Base-by-base conservation (phyloP, 1,140 invertebrate species). In the Drosophila equinoxialis region DNA sequence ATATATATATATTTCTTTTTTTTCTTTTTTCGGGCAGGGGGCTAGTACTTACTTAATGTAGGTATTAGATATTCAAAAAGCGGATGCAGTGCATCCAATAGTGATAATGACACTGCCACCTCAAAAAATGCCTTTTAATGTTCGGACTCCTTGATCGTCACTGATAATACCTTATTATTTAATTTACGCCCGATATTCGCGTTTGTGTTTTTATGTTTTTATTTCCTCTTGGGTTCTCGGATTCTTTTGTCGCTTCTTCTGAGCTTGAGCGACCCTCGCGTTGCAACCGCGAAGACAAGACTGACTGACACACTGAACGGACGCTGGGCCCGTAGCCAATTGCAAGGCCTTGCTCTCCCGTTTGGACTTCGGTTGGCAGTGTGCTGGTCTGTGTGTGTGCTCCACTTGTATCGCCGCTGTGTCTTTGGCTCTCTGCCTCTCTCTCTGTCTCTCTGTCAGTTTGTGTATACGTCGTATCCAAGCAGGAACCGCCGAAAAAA, bases 251-350 rank as follows among this genome's bases (percentile, higher is more conserved):
- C 45, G 45, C 17, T 51, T 51, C 45, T 51, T 51, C 45, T 51
- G 62, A 58, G 70, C 39, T 78, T 68, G 37, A 55, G 35, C 68
- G 72, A 74, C 83, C 83, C 77, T 75, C 69, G 59, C 71, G 81
- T 71, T 87, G 83, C 83, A 87, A 77, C 82, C 75, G 75, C 79
- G 57, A 83, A 86, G 76, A 87, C 59, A 83, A 86, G 76, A 87
- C 79, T 82, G 83, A 86, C 73, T 86, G 83, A 87, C 81, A 76
- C 73, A 76, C 60, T 78, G 74, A 77, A 75, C 72, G 68, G 57
- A 41, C 30, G 33, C 62, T 60, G 73, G 73, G 73, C 73, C 68
- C 68, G 71, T 71, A 55, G 17, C 51, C 61, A 51, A 51, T 71
- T 51, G 62, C 39, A 71, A 66, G 65, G 60, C 71, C 66, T 37